Evolutionary conservation across 2,113 vertebrate genomes (phyloP).

Genomic region (Platysteira castanea): DNA sequence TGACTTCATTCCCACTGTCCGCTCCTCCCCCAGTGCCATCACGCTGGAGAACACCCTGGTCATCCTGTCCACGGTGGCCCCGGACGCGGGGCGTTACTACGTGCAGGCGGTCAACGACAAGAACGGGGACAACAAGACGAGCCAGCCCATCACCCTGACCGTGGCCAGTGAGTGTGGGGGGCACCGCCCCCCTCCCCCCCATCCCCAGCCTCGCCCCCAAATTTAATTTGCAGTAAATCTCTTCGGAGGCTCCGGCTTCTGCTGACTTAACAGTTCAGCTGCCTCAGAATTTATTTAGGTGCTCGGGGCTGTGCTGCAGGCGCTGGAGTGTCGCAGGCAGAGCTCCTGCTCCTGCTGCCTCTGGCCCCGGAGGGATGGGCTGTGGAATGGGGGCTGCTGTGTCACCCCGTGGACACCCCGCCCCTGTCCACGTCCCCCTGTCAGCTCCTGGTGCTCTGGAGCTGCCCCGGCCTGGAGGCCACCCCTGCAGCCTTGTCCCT

Average conservation of each 20-base stretch:
- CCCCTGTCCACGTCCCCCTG: rapidly evolving
- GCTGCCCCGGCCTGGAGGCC: neutral
- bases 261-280: constrained; percentile 22
- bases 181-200: neutral
- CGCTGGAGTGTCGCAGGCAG: neutral
- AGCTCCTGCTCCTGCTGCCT: neutral
- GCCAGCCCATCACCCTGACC: constrained; percentile 89
- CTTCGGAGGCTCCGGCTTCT: neutral
- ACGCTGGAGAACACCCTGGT: constrained; percentile 96
- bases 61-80: constrained; percentile 93
- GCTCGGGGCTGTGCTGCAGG: neutral
- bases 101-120: constrained; percentile 97
- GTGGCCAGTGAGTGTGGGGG: constrained; percentile 87
- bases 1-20: rapidly evolving
- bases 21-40: constrained; percentile 79
- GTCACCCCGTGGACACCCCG: rapidly evolving
- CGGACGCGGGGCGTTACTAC: constrained; percentile 92
- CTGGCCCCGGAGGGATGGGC: rapidly evolving
- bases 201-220: neutral
- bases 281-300: neutral
- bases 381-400: neutral
- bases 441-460: neutral
- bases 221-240: constrained; percentile 62
- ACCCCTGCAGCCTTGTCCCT: rapidly evolving
- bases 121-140: constrained; percentile 98